A percentile compares a stretch with the other conserved stretches of the same genome.
Evolutionary conservation across 2,797 vertebrate species (phyloP).

Genomic region (Myotis pilosus): DNA sequence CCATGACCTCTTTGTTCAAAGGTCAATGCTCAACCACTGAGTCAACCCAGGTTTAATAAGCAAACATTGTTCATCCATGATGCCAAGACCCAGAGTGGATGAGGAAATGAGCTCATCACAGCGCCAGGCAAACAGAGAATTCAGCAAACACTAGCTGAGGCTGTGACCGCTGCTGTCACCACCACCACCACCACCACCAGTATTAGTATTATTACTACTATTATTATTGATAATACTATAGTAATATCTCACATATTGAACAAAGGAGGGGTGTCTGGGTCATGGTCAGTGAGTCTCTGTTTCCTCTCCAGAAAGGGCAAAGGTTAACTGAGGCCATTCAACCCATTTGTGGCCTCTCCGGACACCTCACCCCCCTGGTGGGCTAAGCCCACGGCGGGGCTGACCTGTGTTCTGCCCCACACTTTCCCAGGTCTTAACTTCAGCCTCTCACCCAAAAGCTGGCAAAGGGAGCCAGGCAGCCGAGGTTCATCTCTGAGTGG

Average conservation of each 20-base stretch:
- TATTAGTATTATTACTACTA: not conserved
- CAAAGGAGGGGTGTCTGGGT: not conserved
- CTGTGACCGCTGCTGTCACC: not conserved
- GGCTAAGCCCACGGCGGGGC: not conserved
- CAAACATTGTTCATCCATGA: too few relatives aligned
- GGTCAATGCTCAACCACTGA: too few relatives aligned
- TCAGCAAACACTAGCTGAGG: not conserved
- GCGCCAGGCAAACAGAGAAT: not conserved
- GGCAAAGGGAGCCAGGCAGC: not conserved
- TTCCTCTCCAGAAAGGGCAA: not conserved
- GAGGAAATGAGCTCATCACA: not conserved
- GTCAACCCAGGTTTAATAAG: too few relatives aligned
- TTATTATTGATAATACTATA: not conserved
- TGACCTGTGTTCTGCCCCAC: accelerated
- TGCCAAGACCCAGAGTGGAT: too few relatives aligned
- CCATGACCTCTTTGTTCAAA: too few relatives aligned
- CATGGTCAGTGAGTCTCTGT: not conserved
- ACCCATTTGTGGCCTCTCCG: not conserved
- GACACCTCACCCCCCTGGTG: accelerated
- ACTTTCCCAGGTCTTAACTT: not conserved
- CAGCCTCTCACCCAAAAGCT: not conserved
- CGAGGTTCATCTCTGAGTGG: not conserved
- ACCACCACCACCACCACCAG: too few relatives aligned
- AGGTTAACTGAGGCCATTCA: not conserved
- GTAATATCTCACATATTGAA: not conserved